Base-by-base conservation (phyloP, 1,140 invertebrate species). In the Cephus cinctus region DNA sequence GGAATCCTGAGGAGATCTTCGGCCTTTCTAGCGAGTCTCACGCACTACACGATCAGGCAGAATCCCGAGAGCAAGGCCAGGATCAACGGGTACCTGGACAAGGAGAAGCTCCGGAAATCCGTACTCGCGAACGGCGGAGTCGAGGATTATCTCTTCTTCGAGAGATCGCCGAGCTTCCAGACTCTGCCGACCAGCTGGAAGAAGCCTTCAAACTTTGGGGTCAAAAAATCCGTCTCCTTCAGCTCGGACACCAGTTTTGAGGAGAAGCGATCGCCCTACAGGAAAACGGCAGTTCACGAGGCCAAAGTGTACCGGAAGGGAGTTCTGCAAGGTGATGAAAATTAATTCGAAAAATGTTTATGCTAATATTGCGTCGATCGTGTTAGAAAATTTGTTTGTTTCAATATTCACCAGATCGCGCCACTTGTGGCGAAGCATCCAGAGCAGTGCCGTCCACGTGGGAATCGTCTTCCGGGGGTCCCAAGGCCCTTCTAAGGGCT, bases 191-290 rank as follows among this genome's bases (percentile, higher is more conserved):
- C 43, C 11, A 57, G 59, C 8, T 57, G 55, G 45, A 65, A 56
- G 16, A 65, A 61, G 35, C 11, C 2, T n/a, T n/a, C n/a, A n/a
- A n/a, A n/a, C n/a, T n/a, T 12, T 36, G 36, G 54, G 14, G 61
- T 67, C 2, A 71, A 71, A 34, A 75, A 75, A 43, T 72, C 65
- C 4, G 73, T 75, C 0, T 75, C 73, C 0, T 75, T 76, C 53
- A 73, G 71, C 39, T 64, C 65, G 5, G 71, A 73, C 31, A 73
- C 73, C 20, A 69, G 65, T 23, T 74, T 74, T 40, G 61, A 67
- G 27, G 61, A 62, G 19, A 62, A 63, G 42, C 57, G 52, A 19
- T 43, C 47, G 12, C 43, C 57, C 0, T 50, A 39, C 18, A 58
- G 43, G 5, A 50, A 55, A 48, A 65, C 56, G 39, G 59, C 67